phyloP scores from a whole-genome alignment of 2,113 vertebrate species.

The Glareola pratincola region DNA sequence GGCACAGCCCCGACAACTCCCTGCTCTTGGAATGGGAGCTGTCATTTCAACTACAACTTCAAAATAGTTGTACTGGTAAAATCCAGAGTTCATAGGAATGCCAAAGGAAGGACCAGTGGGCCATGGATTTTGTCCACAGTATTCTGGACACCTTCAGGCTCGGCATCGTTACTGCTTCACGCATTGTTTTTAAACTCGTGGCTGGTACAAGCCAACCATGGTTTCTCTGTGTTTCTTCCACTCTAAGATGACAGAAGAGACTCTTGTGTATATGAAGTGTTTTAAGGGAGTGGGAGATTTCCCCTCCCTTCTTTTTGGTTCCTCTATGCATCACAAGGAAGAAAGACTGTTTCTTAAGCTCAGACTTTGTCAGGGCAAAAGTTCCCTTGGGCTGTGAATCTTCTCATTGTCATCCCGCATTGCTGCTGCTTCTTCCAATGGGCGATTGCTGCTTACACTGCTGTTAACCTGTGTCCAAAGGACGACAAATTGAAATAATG shows the following conservation, averaged over 20 bases:
- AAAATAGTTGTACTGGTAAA: not conserved
- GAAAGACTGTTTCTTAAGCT: not conserved
- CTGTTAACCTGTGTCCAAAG: not conserved
- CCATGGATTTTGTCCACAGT: fast-evolving
- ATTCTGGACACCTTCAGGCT: not conserved
- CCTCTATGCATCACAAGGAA: not conserved
- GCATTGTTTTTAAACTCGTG: not conserved
- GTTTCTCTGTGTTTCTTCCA: not conserved
- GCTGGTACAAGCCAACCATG: not conserved
- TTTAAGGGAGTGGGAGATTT: not conserved
- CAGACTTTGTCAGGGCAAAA: not conserved
- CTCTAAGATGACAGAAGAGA: not conserved
- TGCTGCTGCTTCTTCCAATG: not conserved
- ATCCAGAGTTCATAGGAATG: not conserved
- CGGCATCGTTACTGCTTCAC: not conserved
- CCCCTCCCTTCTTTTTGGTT: not conserved
- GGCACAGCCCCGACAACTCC: not conserved
- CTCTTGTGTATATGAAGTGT: not conserved
- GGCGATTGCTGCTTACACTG: not conserved
- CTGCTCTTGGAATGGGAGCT: fast-evolving
- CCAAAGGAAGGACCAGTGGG: not conserved
- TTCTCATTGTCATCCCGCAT: not conserved
- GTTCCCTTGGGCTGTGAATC: not conserved
- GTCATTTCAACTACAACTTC: not conserved
- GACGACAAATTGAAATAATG: fast-evolving